Evolutionary conservation across 2,113 vertebrate species (phyloP), one percentile per base, ranked within the genome.

Genomic region (Cacatua alba): DNA sequence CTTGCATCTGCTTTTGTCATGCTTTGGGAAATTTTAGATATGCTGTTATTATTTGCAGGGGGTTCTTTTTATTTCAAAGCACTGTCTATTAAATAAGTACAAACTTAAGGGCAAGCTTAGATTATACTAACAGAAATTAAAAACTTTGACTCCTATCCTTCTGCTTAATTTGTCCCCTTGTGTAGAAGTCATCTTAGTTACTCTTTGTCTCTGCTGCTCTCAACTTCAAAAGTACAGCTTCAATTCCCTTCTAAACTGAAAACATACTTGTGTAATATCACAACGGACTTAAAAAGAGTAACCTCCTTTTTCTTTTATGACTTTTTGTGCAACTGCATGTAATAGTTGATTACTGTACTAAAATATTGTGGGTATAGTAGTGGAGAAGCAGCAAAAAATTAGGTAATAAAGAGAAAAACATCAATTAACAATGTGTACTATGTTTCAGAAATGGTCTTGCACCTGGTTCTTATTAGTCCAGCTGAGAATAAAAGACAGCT

Each of bases 401-500:
- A 68, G 60, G 69, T n/a, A 78, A 74, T 55, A 81, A 94, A 75
- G 55, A 35, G 46, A 55, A 90, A 94, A 91, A 82, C 57, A 74
- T 35, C 69, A 93, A 31, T 81, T 91, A 82, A 52, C 65, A 90
- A 81, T 12, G 17, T 55, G 64, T 94, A 49, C 37, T 85, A 7
- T 41, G 43, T 92, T 94, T 87, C 74, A 94, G 35, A 94, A 96
- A 85, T 93, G 23, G 78, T 67, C 65, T 64, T 78, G 48, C 48
- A 95, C 80, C 55, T 92, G 86, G 17, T 93, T 95, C 79, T 95
- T 55, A 79, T 80, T 96, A 96, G 52, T 86, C 49, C 64, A 94
- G 80, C 68, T 94, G 65, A 95, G 77, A 96, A 96, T 94, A 75
- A 93, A 94, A 96, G 55, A 77, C 71, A 90, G 80, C 51, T 86